A percentile compares a stretch with the other conserved stretches of the same genome.
Evolutionary conservation across 1,140 invertebrate genomes (phyloP).

Genomic region (Drusus annulatus): DNA sequence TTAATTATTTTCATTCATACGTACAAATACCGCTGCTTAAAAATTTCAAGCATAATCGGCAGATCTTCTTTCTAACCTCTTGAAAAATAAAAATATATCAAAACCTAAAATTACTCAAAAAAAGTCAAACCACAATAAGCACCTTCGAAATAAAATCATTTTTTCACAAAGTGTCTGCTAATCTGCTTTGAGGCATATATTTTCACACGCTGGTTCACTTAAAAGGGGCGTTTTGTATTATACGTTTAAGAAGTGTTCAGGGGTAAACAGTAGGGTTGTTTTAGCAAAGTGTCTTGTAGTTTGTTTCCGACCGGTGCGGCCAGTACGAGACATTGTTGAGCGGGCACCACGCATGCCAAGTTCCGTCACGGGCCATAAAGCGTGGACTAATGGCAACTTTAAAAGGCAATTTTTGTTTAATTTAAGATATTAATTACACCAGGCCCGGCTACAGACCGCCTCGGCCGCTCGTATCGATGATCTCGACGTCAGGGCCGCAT

Average conservation of each 20-base stretch:
- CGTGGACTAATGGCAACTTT: slow-evolving; percentile 53
- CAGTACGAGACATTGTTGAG: not conserved
- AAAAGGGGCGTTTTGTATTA: no score
- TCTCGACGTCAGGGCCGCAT: slow-evolving; percentile 6
- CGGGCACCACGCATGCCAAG: slow-evolving; percentile 21
- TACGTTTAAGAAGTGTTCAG: no score
- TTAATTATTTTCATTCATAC: no score
- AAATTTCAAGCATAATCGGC: no score
- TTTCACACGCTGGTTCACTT: no score
- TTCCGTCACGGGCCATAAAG: slow-evolving; percentile 56
- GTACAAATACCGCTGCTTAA: no score
- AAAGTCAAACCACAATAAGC: no score
- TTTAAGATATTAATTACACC: slow-evolving; percentile 57
- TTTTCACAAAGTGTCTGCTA: slow-evolving; percentile 14
- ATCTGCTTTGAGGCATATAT: not conserved
- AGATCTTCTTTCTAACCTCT: no score
- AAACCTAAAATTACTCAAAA: no score
- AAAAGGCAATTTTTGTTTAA: slow-evolving; percentile 58
- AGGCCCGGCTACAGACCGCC: slow-evolving; percentile 8
- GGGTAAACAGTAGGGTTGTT: no score
- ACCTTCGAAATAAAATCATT: not conserved
- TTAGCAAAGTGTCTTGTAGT: no score
- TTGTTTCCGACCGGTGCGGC: not conserved
- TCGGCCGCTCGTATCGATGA: not conserved
- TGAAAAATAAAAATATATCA: no score